Evolutionary conservation across 2,113 vertebrate species (phyloP), one percentile per base, ranked within the genome.

Genomic region (Uropsilus gracilis): DNA sequence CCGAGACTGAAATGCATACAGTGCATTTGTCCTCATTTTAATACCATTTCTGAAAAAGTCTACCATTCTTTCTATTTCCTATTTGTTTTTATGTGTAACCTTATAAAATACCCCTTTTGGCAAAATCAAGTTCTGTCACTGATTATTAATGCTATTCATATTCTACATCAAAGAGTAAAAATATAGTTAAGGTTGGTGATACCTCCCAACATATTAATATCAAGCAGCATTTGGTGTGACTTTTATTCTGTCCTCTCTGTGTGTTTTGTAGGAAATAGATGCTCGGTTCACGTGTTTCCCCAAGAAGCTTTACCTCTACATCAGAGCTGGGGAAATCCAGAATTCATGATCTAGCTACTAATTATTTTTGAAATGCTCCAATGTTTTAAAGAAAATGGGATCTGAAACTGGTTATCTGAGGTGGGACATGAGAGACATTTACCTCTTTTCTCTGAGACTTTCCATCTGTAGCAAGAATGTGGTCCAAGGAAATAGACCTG

Each of bases 101-200:
- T 94, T 91, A 24, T 68, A 71, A 90, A 59, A 87, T 73, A 53
- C 37, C 84, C 80, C 39, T 78, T 48, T 53, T 86, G 91, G 53
- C 44, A 77, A 86, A 95, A 86, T 24, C 61, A 42, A 68, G 16
- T 68, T 73, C 20, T 86, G 0, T 93, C 8, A 24, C 30, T 28
- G 11, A 77, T 71, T 28, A 75, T 90, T 3, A 32, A 30, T 24
- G 48, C 4, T 53, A 44, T 84, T 92, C 44, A 5, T 81, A 28
- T 32, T 90, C 63, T 73, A 13, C 75, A 94, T 95, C 91, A 92
- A 37, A 96, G 48, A 39, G 64, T 39, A 63, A 75, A 69, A 42
- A 37, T 57, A 26, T 86, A 71, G 80, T 90, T 75, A 91, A 73
- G n/a, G 14, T 46, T 32, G 14, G 42, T 68, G 76, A 14, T 50